These are phyloP conservation scores for Lordiphosa collinella DNA, from an alignment of 1,140 invertebrate species.

Conservation along the genomic window DNA sequence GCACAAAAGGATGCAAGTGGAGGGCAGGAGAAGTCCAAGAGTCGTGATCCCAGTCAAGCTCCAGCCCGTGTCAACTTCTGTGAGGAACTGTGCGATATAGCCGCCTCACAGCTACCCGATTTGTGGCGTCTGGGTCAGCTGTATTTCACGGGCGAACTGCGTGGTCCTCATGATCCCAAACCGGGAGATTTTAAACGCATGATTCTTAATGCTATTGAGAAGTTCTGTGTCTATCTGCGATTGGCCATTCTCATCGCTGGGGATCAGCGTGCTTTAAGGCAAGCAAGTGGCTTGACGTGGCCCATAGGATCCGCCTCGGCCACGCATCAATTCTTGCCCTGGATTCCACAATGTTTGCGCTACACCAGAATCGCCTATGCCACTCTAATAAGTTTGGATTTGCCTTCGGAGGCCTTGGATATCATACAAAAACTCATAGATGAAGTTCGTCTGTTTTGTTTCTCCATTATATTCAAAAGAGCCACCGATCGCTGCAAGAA, in stretches of 20 bases:
- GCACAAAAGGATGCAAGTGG: constrained; percentile 56
- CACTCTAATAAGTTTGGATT: constrained; percentile 86
- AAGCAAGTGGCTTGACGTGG: constrained; percentile 79
- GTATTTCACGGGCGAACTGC: constrained; percentile 92
- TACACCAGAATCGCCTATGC: constrained; percentile 86
- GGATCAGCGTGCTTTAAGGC: constrained; percentile 75
- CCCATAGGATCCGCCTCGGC: constrained; percentile 79
- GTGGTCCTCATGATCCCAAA: constrained; percentile 85
- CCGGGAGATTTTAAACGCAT: constrained; percentile 82
- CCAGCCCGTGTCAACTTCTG: constrained; percentile 73
- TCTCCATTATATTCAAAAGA: constrained; percentile 91
- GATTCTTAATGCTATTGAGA: constrained; percentile 84
- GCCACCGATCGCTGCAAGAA: constrained; percentile 88
- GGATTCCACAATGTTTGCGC: constrained; percentile 89
- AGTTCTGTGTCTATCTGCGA: constrained; percentile 84
- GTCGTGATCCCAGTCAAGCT: constrained; percentile 59
- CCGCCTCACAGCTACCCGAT: constrained; percentile 83
- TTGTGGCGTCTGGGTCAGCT: constrained; percentile 94
- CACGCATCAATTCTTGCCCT: constrained; percentile 83
- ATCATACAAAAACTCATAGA: constrained; percentile 91
- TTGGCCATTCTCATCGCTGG: constrained; percentile 83
- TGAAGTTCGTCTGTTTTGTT: constrained; percentile 92
- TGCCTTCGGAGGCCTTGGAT: constrained; percentile 89
- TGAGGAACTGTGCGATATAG: constrained; percentile 78
- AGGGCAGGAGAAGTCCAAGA: constrained; percentile 61